Percentiles rank a stretch among this genome's conserved stretches.
Conservation (phyloP, 2,113 vertebrate genomes). For the Phylloscopus trochilus region DNA sequence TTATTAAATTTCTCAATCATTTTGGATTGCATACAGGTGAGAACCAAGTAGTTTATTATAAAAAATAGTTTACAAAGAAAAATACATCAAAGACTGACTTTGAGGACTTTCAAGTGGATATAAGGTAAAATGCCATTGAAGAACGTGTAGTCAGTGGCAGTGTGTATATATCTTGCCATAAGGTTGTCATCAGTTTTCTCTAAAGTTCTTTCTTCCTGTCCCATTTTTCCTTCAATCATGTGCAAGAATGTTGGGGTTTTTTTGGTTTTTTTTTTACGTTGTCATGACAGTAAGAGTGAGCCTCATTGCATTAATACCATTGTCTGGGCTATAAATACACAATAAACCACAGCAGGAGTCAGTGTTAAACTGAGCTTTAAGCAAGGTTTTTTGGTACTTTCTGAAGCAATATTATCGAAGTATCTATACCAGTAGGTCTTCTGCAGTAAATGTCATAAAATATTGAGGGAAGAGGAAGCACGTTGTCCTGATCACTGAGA, state of each 20-base stretch:
- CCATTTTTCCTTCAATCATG: neutral
- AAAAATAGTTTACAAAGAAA: neutral
- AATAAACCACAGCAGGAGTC: neutral
- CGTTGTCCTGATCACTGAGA: neutral
- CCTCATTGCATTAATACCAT: neutral
- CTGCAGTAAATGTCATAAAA: neutral
- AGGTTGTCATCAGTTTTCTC: neutral
- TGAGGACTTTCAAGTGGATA: neutral
- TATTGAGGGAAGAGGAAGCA: rapidly evolving
- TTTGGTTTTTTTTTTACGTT: neutral
- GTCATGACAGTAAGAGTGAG: neutral
- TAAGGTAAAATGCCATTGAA: neutral
- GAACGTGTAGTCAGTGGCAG: neutral
- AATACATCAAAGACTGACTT: neutral
- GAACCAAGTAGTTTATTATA: neutral
- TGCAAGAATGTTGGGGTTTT: neutral
- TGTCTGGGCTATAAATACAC: neutral
- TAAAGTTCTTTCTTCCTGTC: neutral
- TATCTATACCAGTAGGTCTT: neutral
- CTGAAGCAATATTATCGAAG: neutral
- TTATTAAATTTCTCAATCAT: neutral
- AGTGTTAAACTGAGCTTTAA: neutral
- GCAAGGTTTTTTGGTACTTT: neutral
- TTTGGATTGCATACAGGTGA: neutral
- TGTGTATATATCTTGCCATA: neutral